Evolutionary conservation across 2,888 invertebrate species (phyloP).

Genomic region (Scaptomyza parva): DNA sequence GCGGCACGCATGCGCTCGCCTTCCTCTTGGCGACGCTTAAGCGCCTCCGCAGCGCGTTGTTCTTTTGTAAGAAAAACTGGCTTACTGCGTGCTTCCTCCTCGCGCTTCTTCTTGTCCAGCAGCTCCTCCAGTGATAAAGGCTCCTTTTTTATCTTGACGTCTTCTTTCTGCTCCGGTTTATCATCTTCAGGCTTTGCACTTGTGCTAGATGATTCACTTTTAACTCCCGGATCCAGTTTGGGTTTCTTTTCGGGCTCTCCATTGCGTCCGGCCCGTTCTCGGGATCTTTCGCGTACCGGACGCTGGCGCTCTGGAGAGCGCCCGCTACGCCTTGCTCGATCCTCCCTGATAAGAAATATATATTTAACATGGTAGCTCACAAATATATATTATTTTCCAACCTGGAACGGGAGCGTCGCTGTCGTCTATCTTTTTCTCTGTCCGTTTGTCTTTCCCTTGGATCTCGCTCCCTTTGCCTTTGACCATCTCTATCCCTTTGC

Average conservation of each 20-base stretch:
- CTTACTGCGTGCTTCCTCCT: slow-evolving; percentile 97
- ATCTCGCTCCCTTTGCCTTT: slow-evolving; percentile 49
- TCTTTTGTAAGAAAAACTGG: slow-evolving; percentile 99
- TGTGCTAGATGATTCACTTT: slow-evolving; percentile 14
- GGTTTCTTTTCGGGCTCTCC: slow-evolving; percentile 69
- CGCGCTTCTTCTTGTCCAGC: slow-evolving; percentile 97
- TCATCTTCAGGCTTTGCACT: slow-evolving; percentile 83
- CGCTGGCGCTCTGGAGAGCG: slow-evolving; percentile 68
- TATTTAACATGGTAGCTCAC: neutral
- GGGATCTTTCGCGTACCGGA: slow-evolving; percentile 60
- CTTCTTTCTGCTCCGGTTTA: slow-evolving; percentile 82
- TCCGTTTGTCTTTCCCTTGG: slow-evolving; percentile 59
- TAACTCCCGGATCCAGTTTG: slow-evolving; percentile 38
- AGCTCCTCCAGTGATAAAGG: slow-evolving; percentile 98
- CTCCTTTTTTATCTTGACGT: slow-evolving; percentile 86
- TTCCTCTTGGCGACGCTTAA: slow-evolving; percentile 95
- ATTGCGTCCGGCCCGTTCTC: slow-evolving; percentile 54
- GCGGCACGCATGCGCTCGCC: slow-evolving; percentile 92
- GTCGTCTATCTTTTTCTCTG: slow-evolving; percentile 69
- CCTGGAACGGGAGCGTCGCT: slow-evolving; percentile 78
- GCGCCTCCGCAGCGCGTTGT: slow-evolving; percentile 95
- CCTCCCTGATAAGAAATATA: slow-evolving; percentile 46
- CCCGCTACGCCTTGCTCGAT: slow-evolving; percentile 57
- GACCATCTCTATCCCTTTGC: slow-evolving; percentile 58
- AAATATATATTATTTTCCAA: slow-evolving; percentile 4